These are phyloP conservation scores for Saxicola maurus DNA, from an alignment of 2,797 vertebrate genomes.

Conservation along the genomic window DNA sequence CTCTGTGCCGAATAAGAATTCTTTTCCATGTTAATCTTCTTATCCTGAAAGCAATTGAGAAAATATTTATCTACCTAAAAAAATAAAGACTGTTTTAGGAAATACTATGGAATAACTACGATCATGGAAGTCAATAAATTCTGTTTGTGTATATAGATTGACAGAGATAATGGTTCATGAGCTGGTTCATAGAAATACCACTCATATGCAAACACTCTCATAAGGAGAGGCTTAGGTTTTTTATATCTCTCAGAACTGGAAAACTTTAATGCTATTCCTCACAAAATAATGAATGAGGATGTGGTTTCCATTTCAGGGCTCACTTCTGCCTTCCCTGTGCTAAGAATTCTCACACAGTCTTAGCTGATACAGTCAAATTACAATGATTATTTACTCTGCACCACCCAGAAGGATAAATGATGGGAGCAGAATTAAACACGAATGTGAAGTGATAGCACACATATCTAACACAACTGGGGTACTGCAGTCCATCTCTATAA, in stretches of 20 bases:
- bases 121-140: background rate
- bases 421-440: background rate
- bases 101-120: background rate
- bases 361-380: background rate
- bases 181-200: background rate
- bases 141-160: background rate
- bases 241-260: background rate
- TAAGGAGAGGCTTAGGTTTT: background rate
- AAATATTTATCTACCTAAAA: background rate
- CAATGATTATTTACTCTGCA: background rate
- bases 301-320: background rate
- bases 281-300: background rate
- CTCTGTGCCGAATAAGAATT: slow-evolving; percentile 93
- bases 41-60: slow-evolving; percentile 76
- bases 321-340: background rate
- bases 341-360: background rate
- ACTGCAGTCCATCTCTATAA: background rate
- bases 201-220: background rate
- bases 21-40: slow-evolving; percentile 94
- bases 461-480: background rate
- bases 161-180: background rate
- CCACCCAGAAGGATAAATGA: background rate
- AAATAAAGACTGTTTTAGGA: background rate
- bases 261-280: background rate
- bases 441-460: background rate